A percentile compares a stretch with the other conserved stretches of the same genome.
Conservation (phyloP, 1,140 invertebrate genomes). For the Diorhabda elongata region DNA sequence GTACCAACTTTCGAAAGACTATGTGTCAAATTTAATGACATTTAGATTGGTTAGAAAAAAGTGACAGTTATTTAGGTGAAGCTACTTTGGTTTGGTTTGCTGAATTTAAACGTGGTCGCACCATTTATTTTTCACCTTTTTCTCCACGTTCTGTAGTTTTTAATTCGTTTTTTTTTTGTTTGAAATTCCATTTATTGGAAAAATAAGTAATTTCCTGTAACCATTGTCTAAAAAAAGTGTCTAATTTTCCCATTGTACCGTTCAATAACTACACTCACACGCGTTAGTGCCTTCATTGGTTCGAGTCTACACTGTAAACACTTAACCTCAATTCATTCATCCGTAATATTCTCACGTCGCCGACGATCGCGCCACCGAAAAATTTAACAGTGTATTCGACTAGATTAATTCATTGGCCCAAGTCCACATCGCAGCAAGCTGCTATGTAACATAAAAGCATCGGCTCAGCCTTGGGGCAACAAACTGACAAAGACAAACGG, state of each 20-base stretch:
- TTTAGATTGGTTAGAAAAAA: too few relatives aligned
- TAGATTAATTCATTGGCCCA: constrained; percentile 27
- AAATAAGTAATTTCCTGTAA: constrained; percentile 1
- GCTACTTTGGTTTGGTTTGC: too few relatives aligned
- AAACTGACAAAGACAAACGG: constrained; percentile 15
- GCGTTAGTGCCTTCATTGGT: constrained; percentile 21
- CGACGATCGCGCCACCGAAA: not conserved
- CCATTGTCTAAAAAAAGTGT: not conserved
- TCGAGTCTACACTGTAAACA: constrained; percentile 19
- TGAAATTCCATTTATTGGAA: not conserved
- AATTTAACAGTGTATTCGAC: constrained; percentile 22
- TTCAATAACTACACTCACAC: constrained; percentile 16
- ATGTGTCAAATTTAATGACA: too few relatives aligned
- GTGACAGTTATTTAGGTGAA: too few relatives aligned
- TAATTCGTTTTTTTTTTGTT: not conserved
- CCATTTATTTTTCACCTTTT: too few relatives aligned
- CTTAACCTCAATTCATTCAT: not conserved
- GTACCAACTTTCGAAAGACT: too few relatives aligned
- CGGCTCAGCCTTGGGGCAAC: constrained; percentile 21
- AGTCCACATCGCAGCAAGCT: constrained; percentile 22
- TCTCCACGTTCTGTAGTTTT: too few relatives aligned
- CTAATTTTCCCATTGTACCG: constrained; percentile 4
- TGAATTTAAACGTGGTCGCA: too few relatives aligned
- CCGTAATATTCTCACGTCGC: not conserved
- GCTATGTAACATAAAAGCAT: constrained; percentile 22